phyloP scores from a whole-genome alignment of 2,797 vertebrate genomes.

The Cichlasoma orientale region DNA sequence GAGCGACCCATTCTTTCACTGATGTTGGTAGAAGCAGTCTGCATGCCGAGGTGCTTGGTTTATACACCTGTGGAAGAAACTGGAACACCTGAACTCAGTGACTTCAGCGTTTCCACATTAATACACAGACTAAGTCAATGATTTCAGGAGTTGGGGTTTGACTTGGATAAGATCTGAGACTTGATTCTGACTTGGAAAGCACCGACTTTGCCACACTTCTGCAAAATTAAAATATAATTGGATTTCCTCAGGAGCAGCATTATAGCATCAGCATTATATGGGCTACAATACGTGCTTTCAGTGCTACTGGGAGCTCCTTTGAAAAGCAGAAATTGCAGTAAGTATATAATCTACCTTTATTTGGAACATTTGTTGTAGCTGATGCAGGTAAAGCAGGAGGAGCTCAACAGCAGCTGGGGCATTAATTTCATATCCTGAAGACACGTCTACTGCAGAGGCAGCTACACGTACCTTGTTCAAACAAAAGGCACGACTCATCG shows the following conservation, averaged over 20 bases:
- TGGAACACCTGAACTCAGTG: too few relatives aligned
- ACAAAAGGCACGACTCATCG: constrained; percentile 1
- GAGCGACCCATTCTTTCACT: too few relatives aligned
- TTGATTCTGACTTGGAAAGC: not conserved
- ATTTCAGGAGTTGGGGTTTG: too few relatives aligned
- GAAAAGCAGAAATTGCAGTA: not conserved
- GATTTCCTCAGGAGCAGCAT: not conserved
- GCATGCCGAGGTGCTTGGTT: too few relatives aligned
- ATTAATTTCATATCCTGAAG: constrained; percentile 37
- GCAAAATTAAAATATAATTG: not conserved
- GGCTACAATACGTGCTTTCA: not conserved
- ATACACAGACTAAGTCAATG: too few relatives aligned
- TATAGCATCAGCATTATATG: too few relatives aligned
- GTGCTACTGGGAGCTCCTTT: not conserved
- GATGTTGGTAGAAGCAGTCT: too few relatives aligned
- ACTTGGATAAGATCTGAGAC: too few relatives aligned
- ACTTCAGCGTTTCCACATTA: too few relatives aligned
- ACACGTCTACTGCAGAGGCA: constrained; percentile 8
- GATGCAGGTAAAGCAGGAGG: constrained; percentile 23
- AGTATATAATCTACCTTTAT: not conserved
- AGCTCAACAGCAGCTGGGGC: constrained; percentile 2
- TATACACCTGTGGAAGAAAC: too few relatives aligned
- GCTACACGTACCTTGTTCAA: constrained; percentile 30
- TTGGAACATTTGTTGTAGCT: constrained; percentile 1
- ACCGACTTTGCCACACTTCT: not conserved